Percentiles rank a stretch among this genome's conserved stretches.
Evolutionary conservation across 2,113 vertebrate genomes (phyloP).

Genomic region (Sceloporus undulatus): DNA sequence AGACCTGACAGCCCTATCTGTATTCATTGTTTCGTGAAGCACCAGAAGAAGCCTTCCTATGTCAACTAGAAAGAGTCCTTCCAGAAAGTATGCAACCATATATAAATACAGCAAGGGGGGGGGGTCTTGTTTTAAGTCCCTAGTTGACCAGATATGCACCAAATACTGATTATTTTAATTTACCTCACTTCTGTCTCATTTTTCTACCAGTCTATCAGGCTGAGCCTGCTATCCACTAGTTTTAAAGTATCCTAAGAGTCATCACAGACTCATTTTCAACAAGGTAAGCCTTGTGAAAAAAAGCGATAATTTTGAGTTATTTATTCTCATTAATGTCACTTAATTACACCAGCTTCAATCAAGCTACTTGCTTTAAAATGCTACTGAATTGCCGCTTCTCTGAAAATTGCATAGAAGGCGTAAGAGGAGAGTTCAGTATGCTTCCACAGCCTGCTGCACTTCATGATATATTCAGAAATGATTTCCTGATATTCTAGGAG

Average conservation of each 20-base stretch:
- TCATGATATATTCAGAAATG: neutral
- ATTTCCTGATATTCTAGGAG: neutral
- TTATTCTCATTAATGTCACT: slow-evolving; percentile 9
- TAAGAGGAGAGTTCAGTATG: neutral
- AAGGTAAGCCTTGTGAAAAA: neutral
- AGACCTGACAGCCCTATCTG: too few species aligned
- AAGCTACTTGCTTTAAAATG: neutral
- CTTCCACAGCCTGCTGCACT: neutral
- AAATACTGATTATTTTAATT: neutral
- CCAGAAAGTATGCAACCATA: neutral
- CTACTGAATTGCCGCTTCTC: neutral
- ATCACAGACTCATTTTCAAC: neutral
- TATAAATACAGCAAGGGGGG: too few species aligned
- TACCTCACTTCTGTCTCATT: too few species aligned
- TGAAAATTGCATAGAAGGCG: slow-evolving; percentile 7
- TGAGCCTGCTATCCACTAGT: neutral
- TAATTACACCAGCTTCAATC: slow-evolving; percentile 17
- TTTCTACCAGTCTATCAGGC: neutral
- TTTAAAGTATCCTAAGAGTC: neutral
- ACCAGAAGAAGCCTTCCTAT: neutral
- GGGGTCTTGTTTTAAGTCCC: neutral
- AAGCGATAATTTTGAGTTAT: neutral
- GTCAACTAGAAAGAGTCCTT: neutral
- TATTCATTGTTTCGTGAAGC: neutral
- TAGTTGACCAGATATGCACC: too few species aligned